Conservation (phyloP, 2,113 vertebrate species). For the Xyrauchen texanus region DNA sequence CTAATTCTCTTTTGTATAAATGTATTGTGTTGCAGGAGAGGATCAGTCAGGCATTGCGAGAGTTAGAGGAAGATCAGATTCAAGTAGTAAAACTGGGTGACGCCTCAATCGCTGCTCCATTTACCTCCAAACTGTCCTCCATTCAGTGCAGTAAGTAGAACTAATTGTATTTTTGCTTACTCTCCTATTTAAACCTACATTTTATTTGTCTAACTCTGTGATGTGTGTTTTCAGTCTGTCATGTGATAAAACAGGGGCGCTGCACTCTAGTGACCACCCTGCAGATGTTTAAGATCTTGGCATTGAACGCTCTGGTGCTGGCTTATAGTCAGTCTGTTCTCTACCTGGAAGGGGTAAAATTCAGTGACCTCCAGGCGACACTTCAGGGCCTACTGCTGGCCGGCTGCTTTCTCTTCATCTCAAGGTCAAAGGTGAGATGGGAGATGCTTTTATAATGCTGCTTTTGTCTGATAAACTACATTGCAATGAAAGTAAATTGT, state of each 20-base stretch:
- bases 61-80: conserved; percentile 89
- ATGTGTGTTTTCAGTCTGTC: conserved; percentile 80
- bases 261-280: conserved; percentile 94
- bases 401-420: conserved; percentile 98
- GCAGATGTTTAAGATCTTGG: conserved; percentile 98
- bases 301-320: conserved; percentile 91
- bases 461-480: neutral
- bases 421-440: conserved; percentile 88
- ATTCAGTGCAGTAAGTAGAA: conserved; percentile 91
- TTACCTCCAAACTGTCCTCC: conserved; percentile 96
- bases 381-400: conserved; percentile 93
- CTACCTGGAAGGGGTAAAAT: conserved; percentile 95
- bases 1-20: neutral
- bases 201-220: neutral
- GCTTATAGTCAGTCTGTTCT: conserved; percentile 98
- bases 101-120: conserved; percentile 95
- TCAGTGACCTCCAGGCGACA: conserved; percentile 96
- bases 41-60: conserved; percentile 90
- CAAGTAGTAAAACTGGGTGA: conserved; percentile 95
- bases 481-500: neutral
- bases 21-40: conserved; percentile 76
- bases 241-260: conserved; percentile 97
- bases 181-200: neutral
- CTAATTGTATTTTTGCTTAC: neutral
- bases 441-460: neutral